These are phyloP conservation scores for Gopherus evgoodei DNA, from an alignment of 2,113 vertebrate species.

Conservation along the genomic window DNA sequence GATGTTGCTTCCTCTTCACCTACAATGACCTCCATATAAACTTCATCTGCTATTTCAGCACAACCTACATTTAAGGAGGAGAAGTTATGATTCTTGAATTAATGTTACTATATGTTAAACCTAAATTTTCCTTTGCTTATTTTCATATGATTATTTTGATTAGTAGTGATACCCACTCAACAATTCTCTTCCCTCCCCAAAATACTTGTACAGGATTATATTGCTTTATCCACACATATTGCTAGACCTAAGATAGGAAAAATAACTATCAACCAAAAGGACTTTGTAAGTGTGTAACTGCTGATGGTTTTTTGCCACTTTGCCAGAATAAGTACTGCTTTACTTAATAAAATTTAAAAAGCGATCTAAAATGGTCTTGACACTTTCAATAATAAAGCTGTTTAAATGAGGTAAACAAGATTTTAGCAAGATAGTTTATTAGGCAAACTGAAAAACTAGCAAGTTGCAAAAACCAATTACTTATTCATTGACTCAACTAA, in stretches of 20 bases:
- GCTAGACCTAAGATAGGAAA: conserved; percentile 19
- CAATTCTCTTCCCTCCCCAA: conserved; percentile 24
- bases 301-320: conserved; percentile 1
- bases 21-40: conserved; percentile 91
- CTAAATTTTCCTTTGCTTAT: not conserved
- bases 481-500: conserved; percentile 31
- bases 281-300: not conserved
- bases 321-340: not conserved
- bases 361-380: not conserved
- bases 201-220: conserved; percentile 35
- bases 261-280: not conserved
- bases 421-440: not conserved
- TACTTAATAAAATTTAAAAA: not conserved
- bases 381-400: not conserved
- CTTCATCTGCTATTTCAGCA: conserved; percentile 90
- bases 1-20: conserved; percentile 86
- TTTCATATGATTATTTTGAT: not conserved
- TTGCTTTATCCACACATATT: not conserved
- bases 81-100: not conserved
- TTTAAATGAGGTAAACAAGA: not conserved
- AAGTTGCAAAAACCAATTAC: conserved; percentile 27
- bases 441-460: not conserved
- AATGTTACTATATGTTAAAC: conserved; percentile 1
- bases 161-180: not conserved
- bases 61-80: conserved; percentile 80